phyloP scores from a whole-genome alignment of 2,888 invertebrate genomes.

The Vandiemenella viatica region DNA sequence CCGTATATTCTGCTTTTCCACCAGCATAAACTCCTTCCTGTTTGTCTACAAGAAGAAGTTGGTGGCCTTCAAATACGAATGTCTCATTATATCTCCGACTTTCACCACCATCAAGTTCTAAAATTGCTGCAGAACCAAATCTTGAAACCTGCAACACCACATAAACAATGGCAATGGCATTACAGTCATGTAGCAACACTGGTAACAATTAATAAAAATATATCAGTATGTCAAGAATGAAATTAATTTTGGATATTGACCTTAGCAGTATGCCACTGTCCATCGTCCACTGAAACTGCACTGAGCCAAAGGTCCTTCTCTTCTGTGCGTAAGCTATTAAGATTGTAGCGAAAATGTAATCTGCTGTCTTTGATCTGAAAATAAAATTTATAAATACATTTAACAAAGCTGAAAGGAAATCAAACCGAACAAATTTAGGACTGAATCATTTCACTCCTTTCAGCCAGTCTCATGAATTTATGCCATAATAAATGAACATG shows the following conservation, averaged over 20 bases:
- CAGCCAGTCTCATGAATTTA: no score
- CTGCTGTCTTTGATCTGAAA: slow-evolving; percentile 73
- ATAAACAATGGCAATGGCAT: no score
- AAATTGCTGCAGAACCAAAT: slow-evolving; percentile 80
- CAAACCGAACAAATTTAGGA: no score
- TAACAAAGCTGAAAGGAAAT: no score
- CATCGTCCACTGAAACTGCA: slow-evolving; percentile 81
- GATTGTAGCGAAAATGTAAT: slow-evolving; percentile 80
- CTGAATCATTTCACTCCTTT: no score
- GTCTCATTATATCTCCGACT: slow-evolving; percentile 87
- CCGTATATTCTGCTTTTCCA: slow-evolving; percentile 89
- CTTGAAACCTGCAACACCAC: slow-evolving; percentile 68
- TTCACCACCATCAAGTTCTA: slow-evolving; percentile 90
- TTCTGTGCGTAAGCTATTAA: slow-evolving; percentile 80
- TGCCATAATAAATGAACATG: no score
- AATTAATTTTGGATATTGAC: no score
- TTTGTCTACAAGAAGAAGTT: slow-evolving; percentile 82
- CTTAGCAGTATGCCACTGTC: slow-evolving; percentile 91
- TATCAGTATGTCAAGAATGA: no score
- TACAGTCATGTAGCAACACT: no score
- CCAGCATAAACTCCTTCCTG: slow-evolving; percentile 92
- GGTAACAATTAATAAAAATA: no score
- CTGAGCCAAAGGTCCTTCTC: slow-evolving; percentile 82
- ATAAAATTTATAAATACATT: slow-evolving; percentile 4
- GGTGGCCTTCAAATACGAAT: slow-evolving; percentile 78